Evolutionary conservation across 2,113 vertebrate genomes (phyloP).

Genomic region (Apistogramma diplotaenia): DNA sequence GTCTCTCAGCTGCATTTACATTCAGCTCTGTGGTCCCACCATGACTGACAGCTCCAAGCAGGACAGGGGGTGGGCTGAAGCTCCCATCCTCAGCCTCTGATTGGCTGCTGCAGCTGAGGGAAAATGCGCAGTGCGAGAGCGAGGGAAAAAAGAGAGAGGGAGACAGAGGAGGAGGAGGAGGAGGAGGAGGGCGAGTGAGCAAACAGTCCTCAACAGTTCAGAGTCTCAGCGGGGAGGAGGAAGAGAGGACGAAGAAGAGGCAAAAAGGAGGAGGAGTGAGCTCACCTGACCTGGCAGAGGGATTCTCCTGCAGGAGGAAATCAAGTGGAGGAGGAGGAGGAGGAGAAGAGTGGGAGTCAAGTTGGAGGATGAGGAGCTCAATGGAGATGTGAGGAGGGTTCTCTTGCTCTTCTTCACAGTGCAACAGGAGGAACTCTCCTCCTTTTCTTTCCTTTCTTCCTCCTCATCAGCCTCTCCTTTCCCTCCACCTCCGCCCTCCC

Average conservation of each 20-base stretch:
- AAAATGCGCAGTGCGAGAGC: slow-evolving; percentile 73
- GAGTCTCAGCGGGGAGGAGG: slow-evolving; percentile 21
- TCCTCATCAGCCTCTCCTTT: neutral
- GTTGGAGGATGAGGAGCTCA: slow-evolving; percentile 17
- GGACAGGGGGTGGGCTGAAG: slow-evolving; percentile 23
- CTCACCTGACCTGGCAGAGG: slow-evolving; percentile 39
- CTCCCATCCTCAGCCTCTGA: neutral
- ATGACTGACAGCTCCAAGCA: slow-evolving; percentile 56
- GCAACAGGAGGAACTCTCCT: slow-evolving; percentile 53
- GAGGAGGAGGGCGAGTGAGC: slow-evolving; percentile 30
- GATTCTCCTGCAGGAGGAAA: slow-evolving; percentile 47
- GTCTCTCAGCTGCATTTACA: slow-evolving; percentile 11
- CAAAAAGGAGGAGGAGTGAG: slow-evolving; percentile 17
- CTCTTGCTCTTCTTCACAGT: neutral
- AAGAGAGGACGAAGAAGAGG: slow-evolving; percentile 20
- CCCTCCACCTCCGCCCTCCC: neutral
- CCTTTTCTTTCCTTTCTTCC: neutral
- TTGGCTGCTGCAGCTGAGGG: slow-evolving; percentile 62
- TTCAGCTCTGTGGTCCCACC: slow-evolving; percentile 22
- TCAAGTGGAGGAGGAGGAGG: slow-evolving; percentile 1
- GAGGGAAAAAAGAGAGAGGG: slow-evolving; percentile 30
- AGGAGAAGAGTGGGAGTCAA: slow-evolving; percentile 10
- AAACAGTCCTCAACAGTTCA: slow-evolving; percentile 32
- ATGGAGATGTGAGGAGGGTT: slow-evolving; percentile 4
- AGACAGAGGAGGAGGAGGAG: neutral